Conservation (phyloP, 2,797 vertebrate species). For the Vultur gryphus region DNA sequence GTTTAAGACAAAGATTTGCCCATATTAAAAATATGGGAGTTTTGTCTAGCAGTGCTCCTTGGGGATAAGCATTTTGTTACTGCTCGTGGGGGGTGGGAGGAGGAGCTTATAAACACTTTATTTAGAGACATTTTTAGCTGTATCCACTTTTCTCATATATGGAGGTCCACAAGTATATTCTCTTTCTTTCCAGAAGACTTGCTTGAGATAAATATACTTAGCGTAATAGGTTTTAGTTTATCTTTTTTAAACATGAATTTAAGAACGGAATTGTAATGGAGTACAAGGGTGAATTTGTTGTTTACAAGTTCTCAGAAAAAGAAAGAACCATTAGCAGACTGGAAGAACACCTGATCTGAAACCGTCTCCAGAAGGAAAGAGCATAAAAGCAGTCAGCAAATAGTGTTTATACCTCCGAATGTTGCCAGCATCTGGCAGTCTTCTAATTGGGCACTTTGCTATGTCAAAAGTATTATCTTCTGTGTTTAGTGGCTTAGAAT, state of each 20-base stretch:
- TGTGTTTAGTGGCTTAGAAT: neutral
- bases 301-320: neutral
- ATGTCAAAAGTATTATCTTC: neutral
- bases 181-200: neutral
- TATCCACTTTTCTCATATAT: neutral
- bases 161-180: neutral
- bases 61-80: neutral
- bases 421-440: conserved; percentile 24
- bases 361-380: neutral
- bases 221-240: neutral
- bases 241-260: neutral
- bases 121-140: neutral
- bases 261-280: neutral
- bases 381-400: neutral
- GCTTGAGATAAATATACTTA: neutral
- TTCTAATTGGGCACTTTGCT: neutral
- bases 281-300: neutral
- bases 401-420: neutral
- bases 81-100: neutral
- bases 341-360: neutral
- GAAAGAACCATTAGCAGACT: neutral
- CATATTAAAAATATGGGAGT: neutral
- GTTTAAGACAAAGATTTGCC: neutral
- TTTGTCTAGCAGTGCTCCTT: neutral
- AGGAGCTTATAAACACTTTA: neutral